Evolutionary conservation across 2,113 vertebrate genomes (phyloP), one percentile per base, ranked within the genome.

Genomic region (Leiothrix lutea): DNA sequence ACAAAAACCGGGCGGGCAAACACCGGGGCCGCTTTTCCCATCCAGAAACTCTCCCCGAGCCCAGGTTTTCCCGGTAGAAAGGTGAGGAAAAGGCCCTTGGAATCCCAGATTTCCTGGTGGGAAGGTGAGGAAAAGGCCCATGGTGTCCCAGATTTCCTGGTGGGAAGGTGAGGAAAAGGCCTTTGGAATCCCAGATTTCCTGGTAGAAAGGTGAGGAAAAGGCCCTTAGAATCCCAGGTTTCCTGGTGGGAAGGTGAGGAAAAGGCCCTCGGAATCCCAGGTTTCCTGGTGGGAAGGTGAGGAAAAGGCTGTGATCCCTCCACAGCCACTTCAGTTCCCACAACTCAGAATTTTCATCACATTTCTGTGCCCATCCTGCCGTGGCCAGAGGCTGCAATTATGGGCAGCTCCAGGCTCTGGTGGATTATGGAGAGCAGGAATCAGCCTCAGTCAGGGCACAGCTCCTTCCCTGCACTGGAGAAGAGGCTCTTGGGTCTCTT

Each of bases 371-470:
- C n/a, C 4, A 5, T 14, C 33, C 20, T 28, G 79, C 70, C 86
- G 21, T 12, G 50, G 51, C 61, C 85, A 48, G 28, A 40, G 42
- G 36, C 36, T 42, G 64, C 35, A 84, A 56, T 75, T 29, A 38
- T 0, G 57, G 71, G 60, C 86, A 73, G 65, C 73, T 75, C 40
- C 48, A 57, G 51, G 64, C 60, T 51, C 66, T 47, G 75, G 36
- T 82, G 56, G 71, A 72, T 87, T 74, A 54, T n/a, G 61, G 64
- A 80, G 26, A 58, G 92, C 48, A 77, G 84, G 71, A 50, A 75
- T 11, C 71, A 36, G 66, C 54, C 47, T 62, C 36, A 38, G 36
- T 38, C 36, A 38, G 36, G 36, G 36, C 36, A 38, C 36, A 38
- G 36, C 36, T 38, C 36, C 36, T 38, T 38, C 36, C 36, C 48